Evolutionary conservation across 2,888 invertebrate species (phyloP), one percentile per base, ranked within the genome.

Genomic region (Autographa pulchrina): DNA sequence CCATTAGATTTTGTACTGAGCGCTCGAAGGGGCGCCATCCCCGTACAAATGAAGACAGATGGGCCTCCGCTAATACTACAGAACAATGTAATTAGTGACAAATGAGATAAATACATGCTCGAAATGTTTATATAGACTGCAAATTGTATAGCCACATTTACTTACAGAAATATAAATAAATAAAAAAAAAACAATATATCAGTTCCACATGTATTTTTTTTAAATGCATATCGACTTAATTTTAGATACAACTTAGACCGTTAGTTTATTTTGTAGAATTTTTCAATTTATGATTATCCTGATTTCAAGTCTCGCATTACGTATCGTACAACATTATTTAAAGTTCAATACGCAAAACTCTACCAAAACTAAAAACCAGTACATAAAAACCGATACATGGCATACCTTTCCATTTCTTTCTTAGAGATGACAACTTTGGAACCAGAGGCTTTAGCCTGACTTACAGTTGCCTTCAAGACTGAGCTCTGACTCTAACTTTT

Each of bases 1-100:
- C 67, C 65, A 58, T 68, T 79, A 35, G n/a, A 56, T 56, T 13
- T 38, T 56, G 52, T 59, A 60, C 59, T 67, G 61, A 52, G 63
- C 20, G 70, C 64, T 73, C 67, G 72, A 64, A 62, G n/a, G 63
- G 61, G 58, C 62, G 38, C 62, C 62, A 16, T 48, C 64, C 64
- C 77, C 58, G 20, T 70, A 32, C 80, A 85, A 86, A 86, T 85
- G 86, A 86, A 86, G 86, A 86, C 64, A 82, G 86, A 86, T 86
- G 70, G 77, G 63, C 69, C 62, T 67, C 61, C 71, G 77, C 81
- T 86, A 83, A 85, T 87, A 83, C 80, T 77, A 72, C 82, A 77
- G 82, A 87, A 86, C 86, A 85, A 83, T 84, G 83, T 87, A 88
- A 88, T 88, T 89, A 89, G 80, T 65, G 77, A 76, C 70, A 52